Evolutionary conservation across 2,888 invertebrate genomes (phyloP), one percentile per base, ranked within the genome.

Genomic region (Schizaphis graminum): DNA sequence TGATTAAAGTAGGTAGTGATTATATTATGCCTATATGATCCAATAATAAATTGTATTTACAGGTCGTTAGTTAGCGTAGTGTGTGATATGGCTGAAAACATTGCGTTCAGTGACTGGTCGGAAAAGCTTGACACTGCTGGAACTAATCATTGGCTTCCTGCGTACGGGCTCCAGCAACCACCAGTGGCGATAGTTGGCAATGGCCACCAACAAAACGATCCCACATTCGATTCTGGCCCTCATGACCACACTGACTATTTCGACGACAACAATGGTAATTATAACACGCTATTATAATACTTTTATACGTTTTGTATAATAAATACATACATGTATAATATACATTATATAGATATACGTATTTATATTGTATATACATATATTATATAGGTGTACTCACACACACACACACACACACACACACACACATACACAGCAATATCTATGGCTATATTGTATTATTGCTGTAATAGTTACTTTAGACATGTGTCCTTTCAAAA

Each of bases 81-180:
- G 47, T 67, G 86, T 90, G 16, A 91, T 53, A 95, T 95, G 94
- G 96, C 97, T 96, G 97, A 97, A 96, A 97, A 97, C 96, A 96
- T 97, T 95, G 97, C 97, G 95, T 97, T 96, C 95, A 96, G 97
- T 96, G 97, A 97, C 95, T 97, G 97, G 97, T 97, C 97, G 94
- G 97, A 97, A 95, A 94, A 95, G 91, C 94, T 95, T 44, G 95
- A 95, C 95, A 96, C 96, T 95, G 96, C 96, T 95, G 97, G 97
- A 95, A 97, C 97, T 95, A 97, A 97, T 96, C 97, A 97, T 95
- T 98, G 98, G 98, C 96, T 97, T 96, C 98, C 97, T 95, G 97
- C 97, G 95, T 98, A 98, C 96, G 97, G 98, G 95, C 97, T 97
- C 96, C 97, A 97, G 96, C 97, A 97, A 96, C 97, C 97, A 94